Evolutionary conservation across 2,888 invertebrate species (phyloP).

Genomic region (Hetaerina titia): DNA sequence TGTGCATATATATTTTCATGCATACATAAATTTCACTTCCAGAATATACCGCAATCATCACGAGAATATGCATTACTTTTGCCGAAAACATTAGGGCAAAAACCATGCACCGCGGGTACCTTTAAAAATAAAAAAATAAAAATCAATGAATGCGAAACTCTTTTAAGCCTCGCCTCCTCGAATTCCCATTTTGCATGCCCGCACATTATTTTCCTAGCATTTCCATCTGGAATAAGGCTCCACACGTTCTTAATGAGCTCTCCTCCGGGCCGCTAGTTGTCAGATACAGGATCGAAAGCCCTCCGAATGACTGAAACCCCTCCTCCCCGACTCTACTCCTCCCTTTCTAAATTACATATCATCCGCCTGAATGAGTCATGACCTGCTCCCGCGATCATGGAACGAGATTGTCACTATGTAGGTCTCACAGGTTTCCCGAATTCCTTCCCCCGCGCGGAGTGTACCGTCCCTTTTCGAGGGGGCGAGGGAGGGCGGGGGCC

Average conservation of each 20-base stretch:
- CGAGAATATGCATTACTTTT: too few species aligned
- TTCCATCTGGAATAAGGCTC: neutral
- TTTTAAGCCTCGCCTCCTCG: neutral
- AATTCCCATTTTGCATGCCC: neutral
- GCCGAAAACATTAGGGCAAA: too few species aligned
- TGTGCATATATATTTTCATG: too few species aligned
- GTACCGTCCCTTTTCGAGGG: neutral
- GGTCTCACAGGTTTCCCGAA: neutral
- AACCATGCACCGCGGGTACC: too few species aligned
- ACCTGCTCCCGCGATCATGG: slow-evolving; percentile 4
- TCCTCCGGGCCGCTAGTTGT: neutral
- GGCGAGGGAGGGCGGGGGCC: neutral
- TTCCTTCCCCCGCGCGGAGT: neutral
- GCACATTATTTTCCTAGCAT: neutral
- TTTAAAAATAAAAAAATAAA: too few species aligned
- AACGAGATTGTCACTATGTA: slow-evolving; percentile 32
- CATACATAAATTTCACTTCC: too few species aligned
- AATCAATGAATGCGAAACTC: too few species aligned
- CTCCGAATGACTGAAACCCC: neutral
- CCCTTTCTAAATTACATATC: neutral
- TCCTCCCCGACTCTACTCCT: neutral
- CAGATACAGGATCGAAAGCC: neutral
- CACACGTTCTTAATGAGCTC: neutral
- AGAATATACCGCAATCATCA: too few species aligned
- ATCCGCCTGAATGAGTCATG: neutral